phyloP scores from a whole-genome alignment of 2,113 vertebrate genomes.

The Martes martes region DNA sequence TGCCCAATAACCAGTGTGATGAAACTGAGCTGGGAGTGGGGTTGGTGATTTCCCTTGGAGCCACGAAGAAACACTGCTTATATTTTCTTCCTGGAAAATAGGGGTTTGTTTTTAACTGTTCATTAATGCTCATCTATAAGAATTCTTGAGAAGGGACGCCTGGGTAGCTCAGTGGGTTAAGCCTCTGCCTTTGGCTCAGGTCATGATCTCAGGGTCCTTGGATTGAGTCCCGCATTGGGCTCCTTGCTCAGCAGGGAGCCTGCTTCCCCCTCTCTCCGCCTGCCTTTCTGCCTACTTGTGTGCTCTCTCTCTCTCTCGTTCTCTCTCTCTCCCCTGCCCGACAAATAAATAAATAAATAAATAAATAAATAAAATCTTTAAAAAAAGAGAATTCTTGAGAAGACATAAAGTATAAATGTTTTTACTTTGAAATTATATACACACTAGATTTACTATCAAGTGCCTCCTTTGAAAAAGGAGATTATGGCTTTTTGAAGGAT shows the following conservation, averaged over 20 bases:
- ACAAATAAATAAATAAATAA: too few relatives aligned
- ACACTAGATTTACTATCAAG: neutral
- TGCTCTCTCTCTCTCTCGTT: too few relatives aligned
- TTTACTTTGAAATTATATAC: neutral
- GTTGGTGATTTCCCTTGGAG: neutral
- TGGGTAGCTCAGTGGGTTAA: too few relatives aligned
- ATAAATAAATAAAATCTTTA: too few relatives aligned
- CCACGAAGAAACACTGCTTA: neutral
- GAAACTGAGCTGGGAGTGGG: neutral
- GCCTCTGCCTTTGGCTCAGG: too few relatives aligned
- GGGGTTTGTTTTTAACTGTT: neutral
- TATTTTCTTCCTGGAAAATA: constrained; percentile 9
- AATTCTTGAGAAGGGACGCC: neutral
- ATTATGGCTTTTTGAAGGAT: neutral
- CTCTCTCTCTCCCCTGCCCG: too few relatives aligned
- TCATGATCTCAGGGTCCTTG: too few relatives aligned
- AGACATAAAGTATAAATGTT: neutral
- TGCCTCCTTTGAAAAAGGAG: neutral
- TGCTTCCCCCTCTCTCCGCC: too few relatives aligned
- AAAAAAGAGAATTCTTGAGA: neutral
- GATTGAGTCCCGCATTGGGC: too few relatives aligned
- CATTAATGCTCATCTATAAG: neutral
- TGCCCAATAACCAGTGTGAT: neutral
- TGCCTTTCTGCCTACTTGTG: too few relatives aligned
- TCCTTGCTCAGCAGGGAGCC: too few relatives aligned